These are phyloP conservation scores for Euzetes globulus DNA, from an alignment of 2,888 invertebrate genomes.

Conservation along the genomic window DNA sequence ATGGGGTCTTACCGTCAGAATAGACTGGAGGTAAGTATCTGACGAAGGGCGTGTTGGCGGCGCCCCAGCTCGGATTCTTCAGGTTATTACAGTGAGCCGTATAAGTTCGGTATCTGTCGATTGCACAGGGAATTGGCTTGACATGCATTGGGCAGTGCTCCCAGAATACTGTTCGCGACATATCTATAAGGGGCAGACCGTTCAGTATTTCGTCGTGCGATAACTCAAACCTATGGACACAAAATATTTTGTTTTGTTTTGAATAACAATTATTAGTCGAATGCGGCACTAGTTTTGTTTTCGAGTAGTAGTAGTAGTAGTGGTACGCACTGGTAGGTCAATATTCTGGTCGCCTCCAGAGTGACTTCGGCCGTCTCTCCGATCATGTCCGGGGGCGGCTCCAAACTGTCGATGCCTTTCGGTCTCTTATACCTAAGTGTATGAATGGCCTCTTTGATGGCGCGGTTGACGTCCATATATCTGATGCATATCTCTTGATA, in stretches of 20 bases:
- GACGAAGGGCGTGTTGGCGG: slow-evolving; percentile 64
- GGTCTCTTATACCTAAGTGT: slow-evolving; percentile 28
- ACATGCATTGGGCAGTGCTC: slow-evolving; percentile 44
- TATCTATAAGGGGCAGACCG: slow-evolving; percentile 45
- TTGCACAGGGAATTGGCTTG: slow-evolving; percentile 41
- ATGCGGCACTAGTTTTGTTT: no score
- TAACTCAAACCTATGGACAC: slow-evolving; percentile 41
- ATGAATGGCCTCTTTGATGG: slow-evolving; percentile 35
- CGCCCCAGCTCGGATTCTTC: slow-evolving; percentile 60
- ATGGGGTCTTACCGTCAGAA: slow-evolving; percentile 69
- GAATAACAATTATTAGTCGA: no score
- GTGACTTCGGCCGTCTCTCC: slow-evolving; percentile 56
- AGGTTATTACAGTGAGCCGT: slow-evolving; percentile 73
- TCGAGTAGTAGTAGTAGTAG: not conserved
- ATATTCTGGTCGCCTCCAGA: slow-evolving; percentile 36
- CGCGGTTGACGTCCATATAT: slow-evolving; percentile 37
- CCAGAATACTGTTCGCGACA: slow-evolving; percentile 44
- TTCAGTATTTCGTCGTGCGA: slow-evolving; percentile 44
- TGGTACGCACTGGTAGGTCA: slow-evolving; percentile 32
- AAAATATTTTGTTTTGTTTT: not conserved
- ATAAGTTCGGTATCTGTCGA: slow-evolving; percentile 55
- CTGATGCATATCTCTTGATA: slow-evolving; percentile 36
- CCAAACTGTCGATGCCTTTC: slow-evolving; percentile 48
- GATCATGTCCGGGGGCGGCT: slow-evolving; percentile 90
- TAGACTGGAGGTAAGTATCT: slow-evolving; percentile 67